Base-by-base conservation (phyloP, 2,113 vertebrate species). In the Psophia crepitans region DNA sequence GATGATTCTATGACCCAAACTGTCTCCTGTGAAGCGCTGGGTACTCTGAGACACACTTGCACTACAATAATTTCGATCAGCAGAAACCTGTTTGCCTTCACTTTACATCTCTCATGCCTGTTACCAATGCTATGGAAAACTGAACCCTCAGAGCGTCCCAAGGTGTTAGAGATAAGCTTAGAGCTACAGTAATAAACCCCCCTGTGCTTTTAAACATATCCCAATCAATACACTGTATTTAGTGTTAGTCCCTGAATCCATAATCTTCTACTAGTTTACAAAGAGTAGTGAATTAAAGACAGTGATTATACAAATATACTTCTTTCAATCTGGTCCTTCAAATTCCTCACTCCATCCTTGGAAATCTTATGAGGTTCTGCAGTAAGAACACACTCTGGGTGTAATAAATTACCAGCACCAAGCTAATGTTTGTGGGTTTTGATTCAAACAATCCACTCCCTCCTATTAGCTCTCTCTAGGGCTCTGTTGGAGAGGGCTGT, bases 291-390 rank as follows among this genome's bases (percentile, higher is more conserved):
- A 94, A 48, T 75, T 46, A 78, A 89, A 93, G 46, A 63, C 0
- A 2, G 76, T n/a, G 76, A 56, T 37, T 63, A 92, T 96, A 94
- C 44, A 53, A 96, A 85, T 87, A 96, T 79, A 84, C 71, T 97
- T 97, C 89, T 90, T 86, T 89, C 78, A 70, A 24, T n/a, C 80
- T 91, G 53, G 68, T 84, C 86, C 84, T 97, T 93, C 95, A 96
- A 97, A 97, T 94, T 80, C 84, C 48, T 88, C 92, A 30, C 81
- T 92, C 69, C 56, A 26, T 85, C 90, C 91, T 82, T 97, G 92
- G 90, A 97, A 98, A 95, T 77, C 75, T 81, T 97, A 96, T 91
- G 92, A 96, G 84, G 86, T 76, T 94, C 68, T 76, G 22, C 81
- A 91, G 80, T 78, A 84, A 88, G 90, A 97, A 92, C 87, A 49